Evolutionary conservation across 2,113 vertebrate species (phyloP).

Genomic region (Rhinolophus sinicus): DNA sequence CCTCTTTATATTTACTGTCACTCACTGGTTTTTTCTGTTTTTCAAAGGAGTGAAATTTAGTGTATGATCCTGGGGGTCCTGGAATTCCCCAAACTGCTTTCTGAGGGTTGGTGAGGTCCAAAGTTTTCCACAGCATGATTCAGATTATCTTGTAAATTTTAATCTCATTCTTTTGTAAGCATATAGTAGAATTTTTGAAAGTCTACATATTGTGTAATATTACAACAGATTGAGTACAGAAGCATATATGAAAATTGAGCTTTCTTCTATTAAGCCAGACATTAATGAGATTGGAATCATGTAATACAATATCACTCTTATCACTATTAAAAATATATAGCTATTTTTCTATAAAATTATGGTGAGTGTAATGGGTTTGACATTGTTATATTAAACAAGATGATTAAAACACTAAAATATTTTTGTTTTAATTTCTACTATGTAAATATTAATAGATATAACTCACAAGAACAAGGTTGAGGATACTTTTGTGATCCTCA

Average conservation of each 20-base stretch:
- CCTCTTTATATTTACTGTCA: background rate
- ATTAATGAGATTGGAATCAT: background rate
- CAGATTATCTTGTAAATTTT: background rate
- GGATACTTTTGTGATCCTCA: background rate
- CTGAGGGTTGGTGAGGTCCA: background rate
- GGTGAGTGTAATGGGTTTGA: background rate
- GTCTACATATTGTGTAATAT: background rate
- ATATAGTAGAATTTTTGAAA: background rate
- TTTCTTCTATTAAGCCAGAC: background rate
- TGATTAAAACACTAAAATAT: background rate
- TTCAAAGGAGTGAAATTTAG: background rate
- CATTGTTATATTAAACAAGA: background rate
- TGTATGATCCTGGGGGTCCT: background rate
- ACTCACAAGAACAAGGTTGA: background rate
- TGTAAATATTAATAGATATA: background rate
- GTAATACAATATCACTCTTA: background rate
- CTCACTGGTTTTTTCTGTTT: fast-evolving
- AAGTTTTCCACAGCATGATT: background rate
- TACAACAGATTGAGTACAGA: background rate
- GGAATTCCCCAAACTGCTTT: background rate
- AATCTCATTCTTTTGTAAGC: background rate
- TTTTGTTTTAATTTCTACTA: background rate
- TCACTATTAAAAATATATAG: background rate
- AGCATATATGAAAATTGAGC: background rate
- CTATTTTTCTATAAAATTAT: background rate